Percentiles rank a stretch among this genome's conserved stretches.
phyloP scores from a whole-genome alignment of 2,888 invertebrate genomes.

The Caenorhabditis sp. region DNA sequence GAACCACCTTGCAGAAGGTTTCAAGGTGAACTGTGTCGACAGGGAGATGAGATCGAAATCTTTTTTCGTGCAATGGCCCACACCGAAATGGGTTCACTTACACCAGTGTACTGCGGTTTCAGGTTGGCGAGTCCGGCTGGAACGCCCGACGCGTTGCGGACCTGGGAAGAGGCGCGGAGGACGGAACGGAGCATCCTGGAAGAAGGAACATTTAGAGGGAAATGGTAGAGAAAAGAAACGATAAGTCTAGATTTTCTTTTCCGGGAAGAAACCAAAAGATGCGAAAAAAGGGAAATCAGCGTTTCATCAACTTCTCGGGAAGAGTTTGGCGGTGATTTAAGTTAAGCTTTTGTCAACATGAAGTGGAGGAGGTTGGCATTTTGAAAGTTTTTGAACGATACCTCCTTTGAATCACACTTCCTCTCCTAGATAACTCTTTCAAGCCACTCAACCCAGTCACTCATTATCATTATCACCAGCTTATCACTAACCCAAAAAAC shows the following conservation, averaged over 20 bases:
- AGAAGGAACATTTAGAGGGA: background rate
- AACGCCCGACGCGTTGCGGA: slow-evolving; percentile 47
- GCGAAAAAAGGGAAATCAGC: no score
- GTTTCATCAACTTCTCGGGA: no score
- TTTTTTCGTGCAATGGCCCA: background rate
- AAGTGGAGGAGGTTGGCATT: background rate
- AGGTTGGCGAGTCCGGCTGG: slow-evolving; percentile 57
- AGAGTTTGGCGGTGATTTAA: no score
- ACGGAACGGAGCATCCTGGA: slow-evolving; percentile 54
- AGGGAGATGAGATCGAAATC: background rate
- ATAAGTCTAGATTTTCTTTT: background rate
- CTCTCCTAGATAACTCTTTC: background rate
- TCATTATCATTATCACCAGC: no score
- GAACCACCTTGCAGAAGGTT: slow-evolving; percentile 1
- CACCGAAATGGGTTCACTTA: slow-evolving; percentile 23
- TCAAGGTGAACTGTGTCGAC: slow-evolving; percentile 1
- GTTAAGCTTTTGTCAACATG: background rate
- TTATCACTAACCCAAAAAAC: background rate
- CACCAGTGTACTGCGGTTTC: slow-evolving; percentile 58
- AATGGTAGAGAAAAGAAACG: background rate
- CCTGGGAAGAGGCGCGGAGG: slow-evolving; percentile 35
- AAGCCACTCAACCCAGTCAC: background rate
- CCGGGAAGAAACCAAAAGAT: no score
- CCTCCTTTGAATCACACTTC: background rate
- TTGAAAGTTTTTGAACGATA: background rate